Evolutionary conservation across 2,113 vertebrate genomes (phyloP).

Genomic region (Ifrita kowaldi): DNA sequence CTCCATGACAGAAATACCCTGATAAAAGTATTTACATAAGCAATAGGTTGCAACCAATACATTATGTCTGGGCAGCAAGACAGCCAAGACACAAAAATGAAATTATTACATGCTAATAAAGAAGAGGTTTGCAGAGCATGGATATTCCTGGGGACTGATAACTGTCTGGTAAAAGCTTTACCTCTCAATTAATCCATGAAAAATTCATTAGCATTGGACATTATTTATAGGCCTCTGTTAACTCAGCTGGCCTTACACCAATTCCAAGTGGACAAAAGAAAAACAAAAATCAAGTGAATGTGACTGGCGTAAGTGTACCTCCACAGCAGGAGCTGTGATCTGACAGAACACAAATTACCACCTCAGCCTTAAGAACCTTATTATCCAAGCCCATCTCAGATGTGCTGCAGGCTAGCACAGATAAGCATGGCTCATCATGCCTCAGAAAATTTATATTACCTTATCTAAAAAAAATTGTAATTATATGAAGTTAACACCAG

Average conservation of each 20-base stretch:
- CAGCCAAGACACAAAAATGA: conserved; percentile 22
- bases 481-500: neutral
- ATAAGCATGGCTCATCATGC: fast-evolving
- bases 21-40: conserved; percentile 9
- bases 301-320: neutral
- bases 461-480: neutral
- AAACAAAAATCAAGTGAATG: neutral
- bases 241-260: neutral
- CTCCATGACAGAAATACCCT: neutral
- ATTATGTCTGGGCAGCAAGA: neutral
- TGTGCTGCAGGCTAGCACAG: neutral
- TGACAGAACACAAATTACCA: neutral
- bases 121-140: neutral
- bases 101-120: conserved; percentile 38
- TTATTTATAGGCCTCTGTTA: conserved; percentile 14
- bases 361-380: neutral
- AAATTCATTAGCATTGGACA: conserved; percentile 35
- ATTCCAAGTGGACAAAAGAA: neutral
- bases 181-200: conserved; percentile 22
- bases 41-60: neutral
- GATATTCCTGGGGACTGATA: conserved; percentile 23
- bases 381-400: neutral
- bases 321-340: neutral
- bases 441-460: neutral
- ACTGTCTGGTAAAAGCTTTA: conserved; percentile 27